Conservation (phyloP, 30 jellyfish, hydroid and myxozoan species). For the Morbakka virulenta region DNA sequence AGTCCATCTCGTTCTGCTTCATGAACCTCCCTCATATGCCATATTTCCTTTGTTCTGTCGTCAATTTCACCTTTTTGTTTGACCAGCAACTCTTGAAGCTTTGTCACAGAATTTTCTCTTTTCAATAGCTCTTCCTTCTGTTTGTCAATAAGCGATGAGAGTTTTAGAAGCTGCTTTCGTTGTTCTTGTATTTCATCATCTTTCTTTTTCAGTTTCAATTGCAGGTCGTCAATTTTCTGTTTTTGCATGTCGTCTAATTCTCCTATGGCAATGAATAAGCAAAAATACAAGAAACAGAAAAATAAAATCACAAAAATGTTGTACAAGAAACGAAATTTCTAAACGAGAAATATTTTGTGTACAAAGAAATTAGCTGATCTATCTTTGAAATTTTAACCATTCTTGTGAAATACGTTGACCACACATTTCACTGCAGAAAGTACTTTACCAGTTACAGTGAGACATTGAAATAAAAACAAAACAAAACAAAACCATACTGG, state of each 20-base stretch:
- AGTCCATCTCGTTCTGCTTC: conserved; percentile 48
- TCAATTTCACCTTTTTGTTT: conserved; percentile 32
- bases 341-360: no score
- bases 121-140: conserved; percentile 64
- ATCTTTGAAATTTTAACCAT: no score
- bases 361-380: no score
- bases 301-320: no score
- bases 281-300: no score
- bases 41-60: conserved; percentile 26
- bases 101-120: conserved; percentile 59
- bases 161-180: conserved; percentile 64
- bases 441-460: no score
- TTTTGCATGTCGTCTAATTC: conserved; percentile 83
- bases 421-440: no score
- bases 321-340: no score
- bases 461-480: no score
- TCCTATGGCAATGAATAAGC: conserved; percentile 46
- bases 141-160: conserved; percentile 66
- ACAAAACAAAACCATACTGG: no score
- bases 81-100: conserved; percentile 45
- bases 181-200: conserved; percentile 64
- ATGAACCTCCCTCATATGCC: conserved; percentile 33
- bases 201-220: conserved; percentile 46
- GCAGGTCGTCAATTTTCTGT: conserved; percentile 67
- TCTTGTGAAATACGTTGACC: no score